These are phyloP conservation scores for Threskiornis aethiopicus DNA, from an alignment of 2,797 vertebrate genomes.

Conservation along the genomic window DNA sequence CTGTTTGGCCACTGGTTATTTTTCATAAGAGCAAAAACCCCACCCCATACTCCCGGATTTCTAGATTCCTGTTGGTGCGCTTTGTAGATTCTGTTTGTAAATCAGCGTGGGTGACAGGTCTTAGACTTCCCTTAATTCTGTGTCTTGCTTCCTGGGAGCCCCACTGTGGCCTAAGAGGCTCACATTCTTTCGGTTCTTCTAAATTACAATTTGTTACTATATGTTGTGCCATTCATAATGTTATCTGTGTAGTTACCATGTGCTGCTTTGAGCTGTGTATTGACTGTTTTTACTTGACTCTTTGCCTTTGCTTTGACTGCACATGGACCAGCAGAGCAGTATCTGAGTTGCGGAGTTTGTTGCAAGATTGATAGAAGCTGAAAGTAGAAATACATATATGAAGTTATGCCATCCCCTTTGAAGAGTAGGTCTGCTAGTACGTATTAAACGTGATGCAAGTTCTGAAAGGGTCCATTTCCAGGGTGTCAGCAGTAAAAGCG, in stretches of 20 bases:
- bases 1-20: not conserved
- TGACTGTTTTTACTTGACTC: not conserved
- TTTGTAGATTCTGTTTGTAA: not conserved
- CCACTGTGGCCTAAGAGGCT: not conserved
- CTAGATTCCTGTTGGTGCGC: not conserved
- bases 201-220: not conserved
- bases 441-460: not conserved
- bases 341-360: not conserved
- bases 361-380: not conserved
- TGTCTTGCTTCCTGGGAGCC: not conserved
- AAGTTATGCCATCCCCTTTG: not conserved
- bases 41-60: not conserved
- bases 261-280: not conserved
- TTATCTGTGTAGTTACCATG: not conserved
- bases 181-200: not conserved
- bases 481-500: not conserved
- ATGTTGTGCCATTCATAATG: not conserved
- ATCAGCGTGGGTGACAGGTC: accelerated
- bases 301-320: not conserved
- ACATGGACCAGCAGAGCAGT: not conserved
- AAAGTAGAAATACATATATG: not conserved
- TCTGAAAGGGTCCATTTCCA: not conserved
- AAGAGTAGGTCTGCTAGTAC: not conserved
- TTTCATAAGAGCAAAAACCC: not conserved
- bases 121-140: not conserved